These are phyloP conservation scores for Lepus europaeus DNA, from an alignment of 2,113 vertebrate genomes.

Conservation along the genomic window DNA sequence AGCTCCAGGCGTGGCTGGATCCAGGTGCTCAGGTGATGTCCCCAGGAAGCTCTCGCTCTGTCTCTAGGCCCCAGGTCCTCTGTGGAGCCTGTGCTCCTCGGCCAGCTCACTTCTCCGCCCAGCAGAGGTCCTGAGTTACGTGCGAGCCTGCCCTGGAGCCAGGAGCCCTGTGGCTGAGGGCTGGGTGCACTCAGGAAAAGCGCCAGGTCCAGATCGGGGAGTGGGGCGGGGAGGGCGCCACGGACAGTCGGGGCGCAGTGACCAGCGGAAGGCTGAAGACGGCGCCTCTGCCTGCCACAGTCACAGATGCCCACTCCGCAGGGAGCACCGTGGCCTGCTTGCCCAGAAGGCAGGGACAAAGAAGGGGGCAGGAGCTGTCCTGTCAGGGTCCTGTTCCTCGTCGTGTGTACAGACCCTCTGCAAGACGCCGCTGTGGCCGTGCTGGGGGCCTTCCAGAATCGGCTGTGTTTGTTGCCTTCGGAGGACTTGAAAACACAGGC, in stretches of 20 bases:
- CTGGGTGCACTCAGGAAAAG: no score
- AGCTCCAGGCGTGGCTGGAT: background rate
- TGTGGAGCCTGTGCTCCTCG: accelerated
- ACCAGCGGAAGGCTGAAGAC: background rate
- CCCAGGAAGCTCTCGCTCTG: background rate
- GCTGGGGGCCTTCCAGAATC: background rate
- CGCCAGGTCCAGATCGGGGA: no score
- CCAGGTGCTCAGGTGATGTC: background rate
- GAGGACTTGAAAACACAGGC: background rate
- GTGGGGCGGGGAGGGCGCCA: accelerated
- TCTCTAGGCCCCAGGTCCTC: background rate
- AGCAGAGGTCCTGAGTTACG: accelerated
- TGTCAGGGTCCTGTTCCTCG: background rate
- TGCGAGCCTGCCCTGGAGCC: background rate
- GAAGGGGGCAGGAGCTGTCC: background rate
- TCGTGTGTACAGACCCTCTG: accelerated
- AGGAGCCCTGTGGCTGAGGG: accelerated
- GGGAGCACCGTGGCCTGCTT: background rate
- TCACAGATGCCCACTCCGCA: accelerated
- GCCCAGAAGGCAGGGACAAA: no score
- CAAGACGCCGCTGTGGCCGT: background rate
- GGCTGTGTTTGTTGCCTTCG: constrained; percentile 9
- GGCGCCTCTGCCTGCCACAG: accelerated
- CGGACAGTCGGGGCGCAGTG: background rate
- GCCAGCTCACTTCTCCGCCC: background rate